Percentiles rank a stretch among this genome's conserved stretches.
Conservation (phyloP, 2,113 vertebrate species). For the Chloropsis hardwickii region DNA sequence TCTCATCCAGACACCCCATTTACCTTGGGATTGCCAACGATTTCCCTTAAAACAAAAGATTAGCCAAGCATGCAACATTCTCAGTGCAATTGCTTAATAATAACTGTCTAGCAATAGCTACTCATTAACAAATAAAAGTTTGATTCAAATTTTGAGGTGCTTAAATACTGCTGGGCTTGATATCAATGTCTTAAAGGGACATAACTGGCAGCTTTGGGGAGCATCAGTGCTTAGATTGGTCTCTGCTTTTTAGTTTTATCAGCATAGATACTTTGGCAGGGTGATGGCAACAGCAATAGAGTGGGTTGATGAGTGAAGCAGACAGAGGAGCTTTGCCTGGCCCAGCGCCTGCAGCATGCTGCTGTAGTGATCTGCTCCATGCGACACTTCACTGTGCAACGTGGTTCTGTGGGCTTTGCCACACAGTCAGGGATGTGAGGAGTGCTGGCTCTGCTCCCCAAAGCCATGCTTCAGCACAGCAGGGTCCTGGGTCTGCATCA, state of each 20-base stretch:
- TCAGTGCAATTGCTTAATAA: background rate
- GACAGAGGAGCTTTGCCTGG: background rate
- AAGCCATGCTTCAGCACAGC: accelerated
- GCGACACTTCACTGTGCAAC: accelerated
- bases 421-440: accelerated
- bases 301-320: background rate
- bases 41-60: background rate
- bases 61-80: background rate
- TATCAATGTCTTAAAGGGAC: background rate
- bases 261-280: accelerated
- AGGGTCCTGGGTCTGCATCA: accelerated
- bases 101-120: background rate
- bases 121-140: background rate
- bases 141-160: background rate
- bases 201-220: background rate
- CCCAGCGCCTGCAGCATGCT: accelerated
- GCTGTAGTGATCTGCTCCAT: accelerated
- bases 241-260: background rate
- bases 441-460: background rate
- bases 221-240: background rate
- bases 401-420: background rate
- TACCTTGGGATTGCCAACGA: background rate
- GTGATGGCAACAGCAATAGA: no score
- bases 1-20: background rate
- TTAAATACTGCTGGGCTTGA: accelerated